A percentile compares a stretch with the other conserved stretches of the same genome.
phyloP scores from a whole-genome alignment of 2,113 vertebrate genomes.

The Buteo buteo region DNA sequence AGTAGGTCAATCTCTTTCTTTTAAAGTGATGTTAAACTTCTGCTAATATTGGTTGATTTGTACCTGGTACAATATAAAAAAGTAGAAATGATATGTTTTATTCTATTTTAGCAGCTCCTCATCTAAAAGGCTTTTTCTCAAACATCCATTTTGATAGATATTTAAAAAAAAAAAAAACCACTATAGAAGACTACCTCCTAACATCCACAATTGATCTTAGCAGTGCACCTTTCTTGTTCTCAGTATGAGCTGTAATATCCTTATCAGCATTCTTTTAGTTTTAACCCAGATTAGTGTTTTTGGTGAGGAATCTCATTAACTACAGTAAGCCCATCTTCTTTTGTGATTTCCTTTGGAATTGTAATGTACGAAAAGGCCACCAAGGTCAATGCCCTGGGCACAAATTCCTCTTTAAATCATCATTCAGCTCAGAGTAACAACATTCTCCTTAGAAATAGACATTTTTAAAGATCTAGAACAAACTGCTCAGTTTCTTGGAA shows the following conservation, averaged over 20 bases:
- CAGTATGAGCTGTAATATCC: slow-evolving; percentile 78
- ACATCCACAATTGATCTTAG: slow-evolving; percentile 79
- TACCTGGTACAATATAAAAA: slow-evolving; percentile 62
- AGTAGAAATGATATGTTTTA: slow-evolving; percentile 31
- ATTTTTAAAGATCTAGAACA: slow-evolving; percentile 16
- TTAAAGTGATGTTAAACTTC: slow-evolving; percentile 87
- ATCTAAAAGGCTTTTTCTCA: slow-evolving; percentile 69
- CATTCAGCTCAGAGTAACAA: slow-evolving; percentile 67
- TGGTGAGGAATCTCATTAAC: slow-evolving; percentile 79
- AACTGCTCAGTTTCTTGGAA: background rate
- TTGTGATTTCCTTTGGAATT: slow-evolving; percentile 82
- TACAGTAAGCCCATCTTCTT: slow-evolving; percentile 73
- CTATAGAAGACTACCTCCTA: slow-evolving; percentile 78
- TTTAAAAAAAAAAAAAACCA: background rate
- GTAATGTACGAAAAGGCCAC: slow-evolving; percentile 72
- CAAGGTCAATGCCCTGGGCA: slow-evolving; percentile 79
- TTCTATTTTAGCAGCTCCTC: slow-evolving; percentile 46
- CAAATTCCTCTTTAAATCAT: slow-evolving; percentile 74
- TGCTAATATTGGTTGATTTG: slow-evolving; percentile 81
- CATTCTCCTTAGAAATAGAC: slow-evolving; percentile 26
- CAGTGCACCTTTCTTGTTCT: slow-evolving; percentile 75
- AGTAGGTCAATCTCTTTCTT: slow-evolving; percentile 86
- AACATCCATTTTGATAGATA: slow-evolving; percentile 65
- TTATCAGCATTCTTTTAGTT: slow-evolving; percentile 87
- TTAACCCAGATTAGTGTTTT: slow-evolving; percentile 84